Conservation (phyloP, 1,140 invertebrate genomes). For the Neotoxoptera formosana region DNA sequence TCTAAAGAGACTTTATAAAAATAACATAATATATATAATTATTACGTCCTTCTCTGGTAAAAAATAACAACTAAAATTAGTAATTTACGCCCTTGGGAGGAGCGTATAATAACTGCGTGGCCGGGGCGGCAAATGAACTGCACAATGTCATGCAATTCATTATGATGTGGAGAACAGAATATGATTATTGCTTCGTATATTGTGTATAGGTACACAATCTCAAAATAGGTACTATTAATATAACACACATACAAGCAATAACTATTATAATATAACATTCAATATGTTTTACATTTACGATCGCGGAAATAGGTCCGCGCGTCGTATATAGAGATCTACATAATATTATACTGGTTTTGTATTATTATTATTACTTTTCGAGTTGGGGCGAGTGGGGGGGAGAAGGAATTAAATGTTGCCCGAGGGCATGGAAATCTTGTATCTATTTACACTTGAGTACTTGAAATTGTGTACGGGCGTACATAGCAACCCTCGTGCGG, state of each 20-base stretch:
- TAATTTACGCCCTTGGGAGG: background rate
- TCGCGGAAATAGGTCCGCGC: background rate
- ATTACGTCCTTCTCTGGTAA: background rate
- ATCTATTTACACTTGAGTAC: background rate
- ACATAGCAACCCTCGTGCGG: background rate
- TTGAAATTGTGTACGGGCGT: background rate
- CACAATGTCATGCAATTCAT: background rate
- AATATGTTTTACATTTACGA: background rate
- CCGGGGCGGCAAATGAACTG: background rate
- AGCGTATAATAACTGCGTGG: background rate
- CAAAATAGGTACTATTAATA: background rate
- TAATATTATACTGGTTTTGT: background rate
- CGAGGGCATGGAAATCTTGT: background rate
- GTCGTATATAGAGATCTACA: background rate
- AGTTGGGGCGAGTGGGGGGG: background rate
- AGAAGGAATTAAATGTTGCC: background rate
- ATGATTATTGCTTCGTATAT: background rate
- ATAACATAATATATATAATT: background rate
- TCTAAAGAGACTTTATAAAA: background rate
- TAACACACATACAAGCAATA: background rate
- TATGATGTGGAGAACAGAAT: background rate
- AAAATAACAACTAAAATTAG: conserved; percentile 9
- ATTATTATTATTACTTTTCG: background rate
- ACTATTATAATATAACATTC: background rate
- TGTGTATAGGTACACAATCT: background rate